Conservation (phyloP, 2,113 vertebrate genomes). For the Syrrhaptes paradoxus region DNA sequence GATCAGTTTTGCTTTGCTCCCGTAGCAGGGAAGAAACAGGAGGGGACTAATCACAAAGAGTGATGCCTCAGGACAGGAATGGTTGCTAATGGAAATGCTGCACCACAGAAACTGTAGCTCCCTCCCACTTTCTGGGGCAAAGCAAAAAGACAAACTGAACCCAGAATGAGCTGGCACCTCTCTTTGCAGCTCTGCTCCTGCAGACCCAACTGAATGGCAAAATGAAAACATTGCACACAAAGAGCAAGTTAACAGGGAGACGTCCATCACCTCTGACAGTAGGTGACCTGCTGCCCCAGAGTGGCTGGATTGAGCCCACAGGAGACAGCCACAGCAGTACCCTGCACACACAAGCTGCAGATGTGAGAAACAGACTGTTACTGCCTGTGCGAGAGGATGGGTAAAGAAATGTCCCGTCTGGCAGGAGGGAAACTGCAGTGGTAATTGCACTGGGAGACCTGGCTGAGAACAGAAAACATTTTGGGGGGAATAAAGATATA, state of each 20-base stretch:
- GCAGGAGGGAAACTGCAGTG: neutral
- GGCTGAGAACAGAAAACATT: neutral
- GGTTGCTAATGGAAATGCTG: neutral
- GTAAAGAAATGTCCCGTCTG: neutral
- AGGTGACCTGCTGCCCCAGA: neutral
- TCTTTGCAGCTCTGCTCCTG: neutral
- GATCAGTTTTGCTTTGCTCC: neutral
- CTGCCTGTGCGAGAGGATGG: neutral
- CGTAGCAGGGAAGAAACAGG: neutral
- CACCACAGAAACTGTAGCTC: neutral
- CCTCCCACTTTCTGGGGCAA: neutral
- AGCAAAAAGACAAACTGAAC: accelerated
- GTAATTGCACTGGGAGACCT: neutral
- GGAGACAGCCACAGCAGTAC: accelerated
- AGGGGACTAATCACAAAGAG: neutral
- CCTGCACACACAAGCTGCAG: neutral
- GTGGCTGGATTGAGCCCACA: accelerated
- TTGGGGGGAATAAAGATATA: accelerated
- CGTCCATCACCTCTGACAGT: neutral
- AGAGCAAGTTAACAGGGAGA: neutral
- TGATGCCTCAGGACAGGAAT: neutral
- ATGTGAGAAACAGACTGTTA: neutral
- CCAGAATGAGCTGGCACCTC: neutral
- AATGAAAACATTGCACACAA: neutral
- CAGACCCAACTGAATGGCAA: accelerated